Percentiles rank a stretch among this genome's conserved stretches.
These are phyloP conservation scores for Mareca strepera DNA, from an alignment of 2,797 vertebrate genomes.

Conservation along the genomic window DNA sequence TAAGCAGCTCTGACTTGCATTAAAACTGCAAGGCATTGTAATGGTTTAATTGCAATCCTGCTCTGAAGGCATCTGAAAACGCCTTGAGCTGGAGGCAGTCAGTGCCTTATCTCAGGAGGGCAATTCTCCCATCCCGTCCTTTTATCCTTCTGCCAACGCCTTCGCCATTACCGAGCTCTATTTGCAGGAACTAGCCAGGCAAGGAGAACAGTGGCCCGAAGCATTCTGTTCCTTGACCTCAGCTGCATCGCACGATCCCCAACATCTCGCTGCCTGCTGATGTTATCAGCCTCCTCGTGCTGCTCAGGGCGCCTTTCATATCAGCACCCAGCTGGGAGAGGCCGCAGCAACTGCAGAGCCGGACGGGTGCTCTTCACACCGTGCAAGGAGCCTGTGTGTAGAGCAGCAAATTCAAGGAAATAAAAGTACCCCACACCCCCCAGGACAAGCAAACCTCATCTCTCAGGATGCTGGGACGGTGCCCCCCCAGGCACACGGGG, in stretches of 20 bases:
- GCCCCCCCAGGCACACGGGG: rapidly evolving
- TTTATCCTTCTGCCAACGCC: slow-evolving; percentile 12
- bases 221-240: neutral
- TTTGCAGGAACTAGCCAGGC: neutral
- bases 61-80: neutral
- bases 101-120: neutral
- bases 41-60: neutral
- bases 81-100: neutral
- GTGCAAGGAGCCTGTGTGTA: neutral
- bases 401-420: neutral
- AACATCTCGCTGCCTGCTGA: neutral
- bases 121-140: neutral
- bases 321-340: neutral
- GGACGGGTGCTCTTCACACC: neutral
- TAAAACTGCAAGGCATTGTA: neutral
- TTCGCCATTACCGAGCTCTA: neutral
- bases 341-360: neutral
- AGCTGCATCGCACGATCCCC: neutral
- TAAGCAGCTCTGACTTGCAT: neutral
- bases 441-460: neutral
- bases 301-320: neutral
- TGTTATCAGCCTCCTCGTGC: neutral
- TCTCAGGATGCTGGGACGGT: neutral
- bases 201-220: neutral
- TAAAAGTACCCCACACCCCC: rapidly evolving